Percentiles rank a stretch among this genome's conserved stretches.
phyloP scores from a whole-genome alignment of 2,888 invertebrate genomes.

The Ypsolopha scabrella region DNA sequence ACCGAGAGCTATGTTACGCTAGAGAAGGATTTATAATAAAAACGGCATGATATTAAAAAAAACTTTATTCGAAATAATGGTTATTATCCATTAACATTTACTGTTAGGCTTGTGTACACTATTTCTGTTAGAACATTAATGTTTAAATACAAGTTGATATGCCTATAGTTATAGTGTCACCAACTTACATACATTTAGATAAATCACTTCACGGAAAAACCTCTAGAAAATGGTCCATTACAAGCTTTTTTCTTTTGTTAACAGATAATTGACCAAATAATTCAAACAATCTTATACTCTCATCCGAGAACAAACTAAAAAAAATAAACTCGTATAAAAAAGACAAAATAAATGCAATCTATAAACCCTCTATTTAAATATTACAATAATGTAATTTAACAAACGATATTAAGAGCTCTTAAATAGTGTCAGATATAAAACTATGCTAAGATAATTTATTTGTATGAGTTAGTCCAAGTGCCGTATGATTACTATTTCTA shows the following conservation, averaged over 20 bases:
- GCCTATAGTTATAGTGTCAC: conserved; percentile 26
- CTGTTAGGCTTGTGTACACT: conserved; percentile 59
- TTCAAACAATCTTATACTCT: conserved; percentile 48
- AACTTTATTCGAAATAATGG: conserved; percentile 67
- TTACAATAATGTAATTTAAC: conserved; percentile 54
- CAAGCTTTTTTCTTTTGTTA: conserved; percentile 28
- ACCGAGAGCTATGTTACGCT: no score
- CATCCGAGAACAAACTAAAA: conserved; percentile 60
- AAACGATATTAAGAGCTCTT: conserved; percentile 47
- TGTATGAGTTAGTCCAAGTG: conserved; percentile 56
- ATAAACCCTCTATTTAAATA: conserved; percentile 60
- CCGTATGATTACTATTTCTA: conserved; percentile 69
- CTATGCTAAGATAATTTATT: conserved; percentile 38
- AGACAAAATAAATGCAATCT: conserved; percentile 67
- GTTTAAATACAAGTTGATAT: conserved; percentile 62
- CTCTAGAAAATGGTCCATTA: conserved; percentile 9
- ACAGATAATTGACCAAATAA: conserved; percentile 63
- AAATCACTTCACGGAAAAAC: background rate
- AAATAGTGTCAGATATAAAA: conserved; percentile 39
- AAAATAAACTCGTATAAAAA: conserved; percentile 54
- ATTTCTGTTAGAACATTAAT: conserved; percentile 45
- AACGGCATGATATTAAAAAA: conserved; percentile 24
- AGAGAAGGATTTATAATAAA: no score
- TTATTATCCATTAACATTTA: conserved; percentile 70
- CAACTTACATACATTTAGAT: conserved; percentile 15